Base-by-base conservation (phyloP, 2,797 vertebrate genomes). In the Poeciliopsis infans region DNA sequence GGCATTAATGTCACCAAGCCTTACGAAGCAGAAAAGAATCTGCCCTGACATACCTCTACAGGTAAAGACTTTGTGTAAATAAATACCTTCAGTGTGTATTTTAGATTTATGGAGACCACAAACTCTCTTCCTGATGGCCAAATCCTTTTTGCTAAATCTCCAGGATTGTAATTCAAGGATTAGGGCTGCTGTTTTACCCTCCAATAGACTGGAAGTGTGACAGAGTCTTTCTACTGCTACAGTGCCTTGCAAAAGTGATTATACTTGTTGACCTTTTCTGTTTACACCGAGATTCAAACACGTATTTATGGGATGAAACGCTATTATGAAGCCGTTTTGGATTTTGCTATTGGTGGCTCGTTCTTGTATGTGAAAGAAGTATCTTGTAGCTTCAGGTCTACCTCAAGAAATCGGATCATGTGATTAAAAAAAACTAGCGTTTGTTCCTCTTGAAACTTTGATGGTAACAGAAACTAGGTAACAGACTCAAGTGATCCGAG, bases 1-100 rank as follows among this genome's bases (percentile, higher is more conserved):
- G 10, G 28, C 72, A 78, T 89, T 41, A 82, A 80, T 79, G 83
- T 88, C 81, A 25, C 43, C 74, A 78, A 77, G 49, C 59, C 83
- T 73, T 78, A 76, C n/a, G 80, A 72, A 75, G 73, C 81, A 72
- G 74, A 81, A 39, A 66, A 51, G 43, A 85, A 72, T 75, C 70
- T 36, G 55, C 73, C 64, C 46, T 78, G 70, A 23, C 72, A 11
- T 47, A 12, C 53, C 13, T 39, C 36, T 68, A 23, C 4, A 68
- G 20, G 66, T 68, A 68, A 45, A 70, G 11, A 45, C 68, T 70
- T 70, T 66, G 64, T 23, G 33, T 41, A 39, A 45, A 69, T 25
- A 69, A 70, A 45, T n/a, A 28, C 41, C 12, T 43, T 69, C 12
- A 43, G 66, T 69, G 66, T 45, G 23, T 13, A 25, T 68, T 33